Evolutionary conservation across 2,888 invertebrate genomes (phyloP).

Genomic region (Nudaria mundana): DNA sequence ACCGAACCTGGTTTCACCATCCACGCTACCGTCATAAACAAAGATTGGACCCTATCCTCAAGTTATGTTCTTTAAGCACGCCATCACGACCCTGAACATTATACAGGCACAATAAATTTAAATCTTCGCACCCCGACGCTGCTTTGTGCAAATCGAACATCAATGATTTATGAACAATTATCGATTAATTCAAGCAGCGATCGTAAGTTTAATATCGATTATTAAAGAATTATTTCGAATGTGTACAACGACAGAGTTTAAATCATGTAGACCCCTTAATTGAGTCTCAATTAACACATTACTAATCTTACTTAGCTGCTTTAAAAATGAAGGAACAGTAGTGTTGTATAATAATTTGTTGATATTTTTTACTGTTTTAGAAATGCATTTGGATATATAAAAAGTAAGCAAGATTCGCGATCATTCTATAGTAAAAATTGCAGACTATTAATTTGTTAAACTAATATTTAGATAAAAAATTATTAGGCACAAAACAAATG

Average conservation of each 20-base stretch:
- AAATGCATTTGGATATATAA: too few relatives aligned
- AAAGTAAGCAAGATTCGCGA: too few relatives aligned
- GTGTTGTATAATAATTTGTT: neutral
- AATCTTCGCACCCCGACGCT: conserved; percentile 76
- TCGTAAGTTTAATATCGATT: conserved; percentile 76
- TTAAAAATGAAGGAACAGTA: neutral
- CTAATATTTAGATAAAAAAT: too few relatives aligned
- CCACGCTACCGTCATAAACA: conserved; percentile 60
- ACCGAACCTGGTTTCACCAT: conserved; percentile 29
- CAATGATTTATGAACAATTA: conserved; percentile 81
- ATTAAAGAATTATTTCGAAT: conserved; percentile 61
- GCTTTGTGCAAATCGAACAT: conserved; percentile 78
- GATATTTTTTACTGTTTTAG: neutral
- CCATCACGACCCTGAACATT: conserved; percentile 65
- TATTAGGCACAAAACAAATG: too few relatives aligned
- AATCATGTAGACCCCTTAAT: conserved; percentile 50
- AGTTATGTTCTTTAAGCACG: conserved; percentile 73
- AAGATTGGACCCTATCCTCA: conserved; percentile 55
- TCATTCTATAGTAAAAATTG: too few relatives aligned
- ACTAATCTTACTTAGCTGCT: conserved; percentile 18
- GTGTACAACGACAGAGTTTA: conserved; percentile 52
- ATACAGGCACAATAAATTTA: conserved; percentile 69
- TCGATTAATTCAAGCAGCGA: conserved; percentile 81
- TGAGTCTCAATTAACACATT: conserved; percentile 43
- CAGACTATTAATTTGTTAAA: too few relatives aligned